Conservation (phyloP, 2,113 vertebrate genomes). For the Leucosticte australis region DNA sequence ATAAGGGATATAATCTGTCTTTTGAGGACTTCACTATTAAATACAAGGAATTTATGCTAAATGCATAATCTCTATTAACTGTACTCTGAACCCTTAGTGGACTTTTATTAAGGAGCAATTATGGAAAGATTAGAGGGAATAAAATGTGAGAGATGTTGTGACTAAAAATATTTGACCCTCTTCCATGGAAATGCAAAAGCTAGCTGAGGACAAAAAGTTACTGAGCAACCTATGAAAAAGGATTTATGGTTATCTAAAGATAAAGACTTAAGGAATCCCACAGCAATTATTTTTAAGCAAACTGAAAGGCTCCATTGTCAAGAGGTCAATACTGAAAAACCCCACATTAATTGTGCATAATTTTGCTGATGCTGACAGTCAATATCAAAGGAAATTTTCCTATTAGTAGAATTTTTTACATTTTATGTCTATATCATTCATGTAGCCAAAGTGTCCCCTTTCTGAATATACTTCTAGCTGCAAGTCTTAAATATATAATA, state of each 20-base stretch:
- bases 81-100: not conserved
- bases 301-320: not conserved
- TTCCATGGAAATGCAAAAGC: not conserved
- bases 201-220: not conserved
- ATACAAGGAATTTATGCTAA: not conserved
- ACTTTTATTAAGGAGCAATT: not conserved
- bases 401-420: not conserved
- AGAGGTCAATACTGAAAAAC: not conserved
- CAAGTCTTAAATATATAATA: not conserved
- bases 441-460: rapidly evolving
- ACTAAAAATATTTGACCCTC: not conserved
- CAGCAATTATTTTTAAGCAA: not conserved
- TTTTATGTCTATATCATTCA: not conserved
- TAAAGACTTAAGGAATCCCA: not conserved
- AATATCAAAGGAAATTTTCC: not conserved
- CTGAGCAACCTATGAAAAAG: not conserved
- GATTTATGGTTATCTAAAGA: not conserved
- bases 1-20: not conserved
- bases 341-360: not conserved
- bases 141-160: not conserved
- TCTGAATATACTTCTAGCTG: not conserved
- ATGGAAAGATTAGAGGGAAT: not conserved
- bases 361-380: not conserved
- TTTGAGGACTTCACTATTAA: not conserved
- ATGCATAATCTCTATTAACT: not conserved